Evolutionary conservation across 2,888 invertebrate species (phyloP), one percentile per base, ranked within the genome.

Genomic region (Gryllus longicercus): DNA sequence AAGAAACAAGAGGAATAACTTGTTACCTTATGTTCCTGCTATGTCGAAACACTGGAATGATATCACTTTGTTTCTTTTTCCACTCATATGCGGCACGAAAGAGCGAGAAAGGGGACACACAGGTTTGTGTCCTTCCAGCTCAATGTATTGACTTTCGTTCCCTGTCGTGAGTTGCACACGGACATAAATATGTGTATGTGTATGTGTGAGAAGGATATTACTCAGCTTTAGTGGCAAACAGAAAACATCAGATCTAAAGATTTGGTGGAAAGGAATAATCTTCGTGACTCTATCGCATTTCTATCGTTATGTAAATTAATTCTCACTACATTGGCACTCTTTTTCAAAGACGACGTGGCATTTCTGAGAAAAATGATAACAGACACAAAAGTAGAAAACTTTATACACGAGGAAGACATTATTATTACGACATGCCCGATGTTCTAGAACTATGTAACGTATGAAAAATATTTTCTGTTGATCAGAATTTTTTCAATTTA

Each of bases 81-180:
- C 12, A 5, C 4, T 63, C 63, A 63, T n/a, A 18, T 63, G 8
- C 63, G n/a, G 16, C 63, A 63, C 63, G 63, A 63, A 63, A 63
- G 63, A 63, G 63, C 8, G 38, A 63, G n/a, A 63, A 14, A 16
- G 63, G 16, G 11, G 1, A 63, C 14, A 63, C n/a, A 63, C 8
- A n/a, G 16, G 63, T 14, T 63, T 63, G 63, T 63, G 16, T 63
- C 16, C 63, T 63, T 18, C 8, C 63, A 63, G n/a, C 63, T 63
- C 63, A 63, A 63, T 63, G 63, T 63, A 63, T 63, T 63, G 63
- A 63, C 63, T 63, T 63, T 63, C n/a, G 16, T 63, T 14, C 63
- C 63, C 63, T 63, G 14, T 63, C 63, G 16, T 18, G 63, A 10
- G n/a, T 18, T n/a, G n/a, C 63, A 63, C 14, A 14, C 63, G 63